These are phyloP conservation scores for Busseola fusca DNA, from an alignment of 2,888 invertebrate genomes.

Conservation along the genomic window DNA sequence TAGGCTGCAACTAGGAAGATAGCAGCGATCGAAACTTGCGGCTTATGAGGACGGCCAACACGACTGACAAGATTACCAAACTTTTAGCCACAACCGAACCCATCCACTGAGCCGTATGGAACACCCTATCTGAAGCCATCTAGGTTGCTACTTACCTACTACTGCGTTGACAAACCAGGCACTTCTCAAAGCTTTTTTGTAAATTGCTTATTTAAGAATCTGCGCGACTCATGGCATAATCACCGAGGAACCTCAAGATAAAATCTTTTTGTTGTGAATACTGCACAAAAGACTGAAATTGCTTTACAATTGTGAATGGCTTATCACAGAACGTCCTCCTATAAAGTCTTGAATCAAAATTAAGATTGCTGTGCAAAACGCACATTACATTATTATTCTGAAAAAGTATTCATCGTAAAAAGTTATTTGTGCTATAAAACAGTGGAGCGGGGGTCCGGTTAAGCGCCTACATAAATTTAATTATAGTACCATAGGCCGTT, in stretches of 20 bases:
- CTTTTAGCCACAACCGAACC: conserved; percentile 68
- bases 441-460: conserved; percentile 43
- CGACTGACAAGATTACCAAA: conserved; percentile 78
- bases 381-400: conserved; percentile 51
- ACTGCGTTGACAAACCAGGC: conserved; percentile 50
- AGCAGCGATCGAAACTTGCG: conserved; percentile 78
- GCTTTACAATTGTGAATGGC: conserved; percentile 69
- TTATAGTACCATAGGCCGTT: conserved; percentile 50
- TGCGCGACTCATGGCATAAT: conserved; percentile 70
- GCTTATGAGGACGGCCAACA: conserved; percentile 72
- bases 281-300: conserved; percentile 72
- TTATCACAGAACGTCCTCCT: conserved; percentile 66
- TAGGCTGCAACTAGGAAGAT: conserved; percentile 76
- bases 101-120: conserved; percentile 51
- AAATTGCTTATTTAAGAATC: conserved; percentile 71
- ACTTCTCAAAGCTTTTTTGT: conserved; percentile 64
- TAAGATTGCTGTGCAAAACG: conserved; percentile 57
- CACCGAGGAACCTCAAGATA: conserved; percentile 69
- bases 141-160: conserved; percentile 43
- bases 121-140: conserved; percentile 53
- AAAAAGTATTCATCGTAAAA: conserved; percentile 52
- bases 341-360: conserved; percentile 67
- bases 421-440: conserved; percentile 46
- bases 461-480: conserved; percentile 53
- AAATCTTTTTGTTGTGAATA: conserved; percentile 75